Evolutionary conservation across 2,797 vertebrate species (phyloP), one percentile per base, ranked within the genome.

Genomic region (Protosalanx chinensis): DNA sequence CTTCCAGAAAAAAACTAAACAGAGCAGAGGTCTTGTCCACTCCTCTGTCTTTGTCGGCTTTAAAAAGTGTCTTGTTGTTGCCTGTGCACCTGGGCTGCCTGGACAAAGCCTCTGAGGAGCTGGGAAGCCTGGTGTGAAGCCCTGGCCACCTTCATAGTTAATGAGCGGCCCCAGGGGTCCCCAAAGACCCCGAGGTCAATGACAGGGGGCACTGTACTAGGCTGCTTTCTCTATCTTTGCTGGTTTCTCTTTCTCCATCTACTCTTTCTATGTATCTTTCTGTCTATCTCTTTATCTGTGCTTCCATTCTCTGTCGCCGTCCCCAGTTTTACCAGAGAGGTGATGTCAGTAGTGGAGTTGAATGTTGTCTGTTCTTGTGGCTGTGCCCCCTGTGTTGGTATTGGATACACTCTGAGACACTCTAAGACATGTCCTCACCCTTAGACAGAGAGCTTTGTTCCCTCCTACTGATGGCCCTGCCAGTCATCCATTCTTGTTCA

Each of bases 1-100:
- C 20, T 61, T 32, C 32, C 3, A 30, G 41, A 61, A 41, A 51
- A 51, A 6, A 51, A 61, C 27, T 32, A 51, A 6, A 51, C 46
- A 35, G 33, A 33, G 32, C 67, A 68, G 33, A 58, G 53, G 53
- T 59, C 67, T 82, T 15, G 84, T 81, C 84, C 71, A 72, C 72
- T 81, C 82, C 72, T 82, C 80, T 76, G 30, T 82, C 82, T 78
- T 20, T 56, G 53, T 35, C n/a, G 10, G 23, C 4, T 51, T 2
- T 64, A 29, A 56, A 27, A 35, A 23, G 13, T 3, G 32, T 58
- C 41, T 37, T 13, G 37, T 41, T 41, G 41, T 46, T 2, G 41
- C 41, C 41, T 46, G 10, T 46, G 90, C 91, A 94, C 92, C 93
- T 93, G 92, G 91, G 79, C 82, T 63, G 69, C 78, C 74, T 81